These are phyloP conservation scores for Listrodromus nycthemerus DNA, from an alignment of 2,888 invertebrate genomes.

Conservation along the genomic window DNA sequence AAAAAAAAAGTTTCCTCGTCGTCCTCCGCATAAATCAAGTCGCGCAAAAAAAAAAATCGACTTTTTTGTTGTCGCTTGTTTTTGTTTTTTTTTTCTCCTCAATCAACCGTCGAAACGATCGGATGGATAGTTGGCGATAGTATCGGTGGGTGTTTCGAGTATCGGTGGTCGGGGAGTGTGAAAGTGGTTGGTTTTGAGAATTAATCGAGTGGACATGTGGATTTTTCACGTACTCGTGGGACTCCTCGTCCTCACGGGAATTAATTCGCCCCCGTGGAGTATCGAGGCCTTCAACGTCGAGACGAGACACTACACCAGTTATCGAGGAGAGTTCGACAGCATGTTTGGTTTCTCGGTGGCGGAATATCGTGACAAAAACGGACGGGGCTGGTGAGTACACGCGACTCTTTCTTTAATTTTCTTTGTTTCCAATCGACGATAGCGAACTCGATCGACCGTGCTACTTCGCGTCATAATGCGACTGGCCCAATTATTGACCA, in stretches of 20 bases:
- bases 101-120: neutral
- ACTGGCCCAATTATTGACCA: no score
- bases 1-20: neutral
- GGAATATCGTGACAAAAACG: slow-evolving; percentile 77
- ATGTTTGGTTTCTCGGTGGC: slow-evolving; percentile 83
- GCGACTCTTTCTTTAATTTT: slow-evolving; percentile 20
- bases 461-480: neutral
- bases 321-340: slow-evolving; percentile 74
- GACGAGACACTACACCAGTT: slow-evolving; percentile 80
- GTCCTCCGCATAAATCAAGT: neutral
- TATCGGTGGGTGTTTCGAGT: slow-evolving; percentile 40
- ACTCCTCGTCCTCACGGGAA: slow-evolving; percentile 67
- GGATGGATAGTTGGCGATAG: slow-evolving; percentile 53
- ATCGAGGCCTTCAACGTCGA: slow-evolving; percentile 80
- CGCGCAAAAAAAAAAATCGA: slow-evolving; percentile 41
- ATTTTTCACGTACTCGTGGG: slow-evolving; percentile 67
- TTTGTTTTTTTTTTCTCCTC: neutral
- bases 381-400: slow-evolving; percentile 78
- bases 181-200: slow-evolving; percentile 42
- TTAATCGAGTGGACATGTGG: slow-evolving; percentile 69
- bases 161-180: slow-evolving; percentile 52
- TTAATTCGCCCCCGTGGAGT: slow-evolving; percentile 66
- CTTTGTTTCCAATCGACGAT: slow-evolving; percentile 5
- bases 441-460: neutral
- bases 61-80: neutral